Evolutionary conservation across 2,888 invertebrate genomes (phyloP), one percentile per base, ranked within the genome.

Genomic region (Drosophila ezoana): DNA sequence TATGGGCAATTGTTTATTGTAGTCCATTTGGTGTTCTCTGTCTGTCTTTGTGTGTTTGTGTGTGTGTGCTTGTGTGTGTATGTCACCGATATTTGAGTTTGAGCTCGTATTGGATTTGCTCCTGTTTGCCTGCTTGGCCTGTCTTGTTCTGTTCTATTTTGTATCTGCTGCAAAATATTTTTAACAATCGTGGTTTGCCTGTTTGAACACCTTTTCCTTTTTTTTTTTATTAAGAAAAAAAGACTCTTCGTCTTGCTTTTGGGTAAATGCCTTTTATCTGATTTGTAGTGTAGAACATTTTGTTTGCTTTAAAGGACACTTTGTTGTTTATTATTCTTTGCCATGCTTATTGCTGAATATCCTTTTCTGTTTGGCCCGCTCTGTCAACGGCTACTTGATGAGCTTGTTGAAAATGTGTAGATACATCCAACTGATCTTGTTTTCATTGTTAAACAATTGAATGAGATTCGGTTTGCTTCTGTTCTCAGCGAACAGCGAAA

Each of bases 151-250:
- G 82, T 87, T 85, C 76, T 81, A 82, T 83, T 84, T 84, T 72
- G 72, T 72, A 74, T 65, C 64, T 64, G 85, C 82, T 81, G 87
- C 89, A 85, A 87, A 85, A 85, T 85, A 87, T 85, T 85, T 85
- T 84, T 71, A 89, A 89, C 89, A 89, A 89, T 85, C 85, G 85
- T 87, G 85, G 85, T 85, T 85, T 89, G 89, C 85, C 81, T 89
- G 85, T 85, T 85, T 85, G 85, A 89, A 85, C 85, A 89, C 85
- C 89, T 85, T 85, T 84, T 74, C 89, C 89, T 85, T 84, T 74
- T 56, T 63, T 74, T 32, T 40, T 14, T 2, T 23, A 23, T 28
- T 23, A 28, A 32, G 3, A 11, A 37, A n/a, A 13, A 54, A 73
- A 53, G 61, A 40, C 16, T 51, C 45, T 44, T 35, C 43, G 33